Base-by-base conservation (phyloP, 1,140 invertebrate species). In the Heterodera schachtii region DNA sequence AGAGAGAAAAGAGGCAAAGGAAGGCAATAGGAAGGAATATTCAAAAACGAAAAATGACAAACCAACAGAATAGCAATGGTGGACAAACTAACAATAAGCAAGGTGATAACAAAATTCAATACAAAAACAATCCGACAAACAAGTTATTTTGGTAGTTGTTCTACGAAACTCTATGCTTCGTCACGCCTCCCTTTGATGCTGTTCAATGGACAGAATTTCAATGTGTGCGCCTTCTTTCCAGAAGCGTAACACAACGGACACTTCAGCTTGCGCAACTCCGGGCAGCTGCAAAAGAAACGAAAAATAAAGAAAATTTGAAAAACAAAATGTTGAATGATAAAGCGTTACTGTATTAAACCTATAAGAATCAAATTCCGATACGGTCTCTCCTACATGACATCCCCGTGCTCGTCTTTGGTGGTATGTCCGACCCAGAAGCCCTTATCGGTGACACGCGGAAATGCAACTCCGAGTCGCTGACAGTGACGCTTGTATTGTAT, bases 171-270 rank as follows among this genome's bases (percentile, higher is more conserved):
- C 4, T 19, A 52, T 52, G 9, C 57, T 5, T 64, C 57, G 16
- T 16, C 16, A 64, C 57, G 57, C 57, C 57, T 19, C 57, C 16
- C 11, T 76, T 76, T 52, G 31, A 46, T 46, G 70, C 21, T 78
- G 66, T 66, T 79, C 47, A 80, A 7, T 43, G 79, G 79, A 74
- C 79, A 80, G 79, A 80, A 80, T 46, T 80, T 80, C 47, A 74
- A 43, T 21, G 79, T 80, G 79, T 80, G 79, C 1, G 79, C 79
- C 75, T 80, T 80, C 21, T 49, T 31, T 19, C 79, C 79, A 8
- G 79, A 71, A 64, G 79, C 79, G 74, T 71, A 80, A 52, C 79
- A 80, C 16, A 80, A 60, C 57, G 79, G 79, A 47, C 79, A 80
- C 70, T 64, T 80, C 67, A 80, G 16, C 44, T 80, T 80, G 47